Conservation (phyloP, 92 coral and sea anemone genomes). For the Porites evermanni region DNA sequence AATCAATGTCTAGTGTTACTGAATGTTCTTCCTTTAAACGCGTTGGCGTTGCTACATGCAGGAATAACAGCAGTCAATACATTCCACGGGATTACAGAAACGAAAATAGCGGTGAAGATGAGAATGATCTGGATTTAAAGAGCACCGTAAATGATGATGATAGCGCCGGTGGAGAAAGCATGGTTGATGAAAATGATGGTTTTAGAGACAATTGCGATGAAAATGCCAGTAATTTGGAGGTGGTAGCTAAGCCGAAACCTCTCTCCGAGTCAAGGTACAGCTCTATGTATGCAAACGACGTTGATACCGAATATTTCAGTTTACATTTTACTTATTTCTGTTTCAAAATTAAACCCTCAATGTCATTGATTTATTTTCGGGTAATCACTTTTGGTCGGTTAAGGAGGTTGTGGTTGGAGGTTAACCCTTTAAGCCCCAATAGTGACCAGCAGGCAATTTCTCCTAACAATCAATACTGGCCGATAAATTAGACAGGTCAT, state of each 20-base stretch:
- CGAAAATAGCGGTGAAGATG: not conserved
- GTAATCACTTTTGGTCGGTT: too few species aligned
- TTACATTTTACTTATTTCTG: too few species aligned
- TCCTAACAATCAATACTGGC: too few species aligned
- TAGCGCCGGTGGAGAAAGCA: not conserved
- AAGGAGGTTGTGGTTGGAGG: too few species aligned
- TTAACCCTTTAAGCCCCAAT: too few species aligned
- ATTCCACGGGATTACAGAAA: not conserved
- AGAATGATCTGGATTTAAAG: not conserved
- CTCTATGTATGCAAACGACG: not conserved
- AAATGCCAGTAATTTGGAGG: slow-evolving; percentile 33
- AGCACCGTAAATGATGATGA: not conserved
- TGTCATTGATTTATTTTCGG: too few species aligned
- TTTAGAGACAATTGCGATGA: slow-evolving; percentile 11
- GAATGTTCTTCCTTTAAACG: slow-evolving; percentile 25
- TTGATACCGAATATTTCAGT: not conserved
- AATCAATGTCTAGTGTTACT: slow-evolving; percentile 49
- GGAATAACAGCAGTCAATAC: not conserved
- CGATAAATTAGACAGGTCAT: too few species aligned
- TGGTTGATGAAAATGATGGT: slow-evolving; percentile 11
- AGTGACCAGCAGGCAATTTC: too few species aligned
- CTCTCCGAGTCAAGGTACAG: slow-evolving; percentile 62
- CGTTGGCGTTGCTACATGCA: not conserved
- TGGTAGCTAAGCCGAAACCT: slow-evolving; percentile 64
- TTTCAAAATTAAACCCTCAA: too few species aligned